phyloP scores from a whole-genome alignment of 1,140 invertebrate species.

The Ooceraea biroi region DNA sequence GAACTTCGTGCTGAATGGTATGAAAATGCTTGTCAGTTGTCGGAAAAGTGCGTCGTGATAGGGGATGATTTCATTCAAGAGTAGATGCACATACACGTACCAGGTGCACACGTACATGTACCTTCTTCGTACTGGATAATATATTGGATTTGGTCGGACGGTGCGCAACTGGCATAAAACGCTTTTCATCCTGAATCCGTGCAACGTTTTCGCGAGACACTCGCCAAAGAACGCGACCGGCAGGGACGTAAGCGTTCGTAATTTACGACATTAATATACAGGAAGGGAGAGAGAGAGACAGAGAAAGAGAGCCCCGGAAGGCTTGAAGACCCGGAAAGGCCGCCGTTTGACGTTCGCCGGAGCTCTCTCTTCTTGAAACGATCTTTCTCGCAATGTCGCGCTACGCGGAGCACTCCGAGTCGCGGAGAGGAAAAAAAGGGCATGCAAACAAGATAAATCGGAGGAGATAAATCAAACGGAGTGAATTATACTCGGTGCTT shows the following conservation, averaged over 20 bases:
- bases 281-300: too few relatives aligned
- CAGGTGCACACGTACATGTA: neutral
- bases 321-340: slow-evolving; percentile 13
- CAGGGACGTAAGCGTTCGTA: neutral
- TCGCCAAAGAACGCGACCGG: neutral
- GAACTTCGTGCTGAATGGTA: slow-evolving; percentile 51
- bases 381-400: slow-evolving; percentile 53
- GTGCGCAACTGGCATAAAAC: slow-evolving; percentile 11
- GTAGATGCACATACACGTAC: slow-evolving; percentile 15
- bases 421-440: slow-evolving; percentile 10
- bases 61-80: slow-evolving; percentile 36
- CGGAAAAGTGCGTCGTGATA: slow-evolving; percentile 53
- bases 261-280: slow-evolving; percentile 49
- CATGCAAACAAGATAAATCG: slow-evolving; percentile 71
- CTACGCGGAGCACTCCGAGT: slow-evolving; percentile 4
- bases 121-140: slow-evolving; percentile 6
- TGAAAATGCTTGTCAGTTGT: slow-evolving; percentile 61
- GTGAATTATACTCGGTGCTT: slow-evolving; percentile 69
- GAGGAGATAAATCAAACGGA: slow-evolving; percentile 69
- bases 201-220: neutral
- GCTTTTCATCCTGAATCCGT: slow-evolving; percentile 23
- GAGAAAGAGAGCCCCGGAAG: too few relatives aligned
- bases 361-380: slow-evolving; percentile 8
- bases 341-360: slow-evolving; percentile 25
- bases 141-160: slow-evolving; percentile 2